Conservation (phyloP, 1,140 invertebrate species). For the Brachionus koreanus region DNA sequence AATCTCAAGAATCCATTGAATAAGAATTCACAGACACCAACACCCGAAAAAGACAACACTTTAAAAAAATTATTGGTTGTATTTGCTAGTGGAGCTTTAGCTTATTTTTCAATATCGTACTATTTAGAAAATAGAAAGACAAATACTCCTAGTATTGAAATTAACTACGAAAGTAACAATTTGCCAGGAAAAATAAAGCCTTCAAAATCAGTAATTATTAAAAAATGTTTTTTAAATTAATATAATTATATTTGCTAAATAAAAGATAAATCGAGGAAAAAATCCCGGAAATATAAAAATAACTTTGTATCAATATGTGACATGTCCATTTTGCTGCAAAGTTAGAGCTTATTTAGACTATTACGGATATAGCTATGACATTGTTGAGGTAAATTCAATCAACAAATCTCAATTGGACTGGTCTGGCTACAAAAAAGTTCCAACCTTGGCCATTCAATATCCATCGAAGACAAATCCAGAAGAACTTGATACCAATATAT, state of each 20-base stretch:
- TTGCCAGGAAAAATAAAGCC: conserved; percentile 31
- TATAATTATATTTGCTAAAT: neutral
- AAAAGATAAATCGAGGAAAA: conserved; percentile 10
- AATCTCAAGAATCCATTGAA: neutral
- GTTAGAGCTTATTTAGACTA: conserved; percentile 86
- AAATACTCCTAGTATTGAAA: neutral
- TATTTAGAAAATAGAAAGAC: conserved; percentile 4
- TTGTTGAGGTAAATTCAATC: conserved; percentile 94
- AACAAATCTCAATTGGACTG: conserved; percentile 83
- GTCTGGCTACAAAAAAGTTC: conserved; percentile 91
- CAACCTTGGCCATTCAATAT: conserved; percentile 62
- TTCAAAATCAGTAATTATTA: conserved; percentile 22
- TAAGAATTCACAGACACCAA: neutral
- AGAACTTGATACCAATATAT: neutral
- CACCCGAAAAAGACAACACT: neutral
- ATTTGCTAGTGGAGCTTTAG: conserved; percentile 27
- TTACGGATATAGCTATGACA: conserved; percentile 85
- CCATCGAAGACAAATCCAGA: conserved; percentile 64
- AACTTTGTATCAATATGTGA: conserved; percentile 43
- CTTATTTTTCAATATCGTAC: conserved; percentile 23
- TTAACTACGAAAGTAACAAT: conserved; percentile 33
- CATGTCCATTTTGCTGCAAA: conserved; percentile 82
- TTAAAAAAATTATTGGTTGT: conserved; percentile 13
- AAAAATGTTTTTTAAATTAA: neutral
- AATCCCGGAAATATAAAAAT: conserved; percentile 44